Conservation (phyloP, 2,113 vertebrate genomes). For the Bujurquina vittata region DNA sequence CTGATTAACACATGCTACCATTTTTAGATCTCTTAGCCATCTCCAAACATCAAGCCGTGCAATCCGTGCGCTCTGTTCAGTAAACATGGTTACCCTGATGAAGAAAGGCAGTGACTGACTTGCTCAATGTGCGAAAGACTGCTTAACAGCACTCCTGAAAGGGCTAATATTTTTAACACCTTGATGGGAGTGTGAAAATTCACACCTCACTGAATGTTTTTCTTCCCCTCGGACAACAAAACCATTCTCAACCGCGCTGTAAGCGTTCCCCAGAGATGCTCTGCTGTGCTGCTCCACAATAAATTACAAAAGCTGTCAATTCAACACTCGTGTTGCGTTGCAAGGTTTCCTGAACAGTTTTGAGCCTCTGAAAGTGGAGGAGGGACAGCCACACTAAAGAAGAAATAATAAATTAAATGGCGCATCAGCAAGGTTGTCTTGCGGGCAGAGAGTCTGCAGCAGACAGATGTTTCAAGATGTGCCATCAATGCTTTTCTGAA, state of each 20-base stretch:
- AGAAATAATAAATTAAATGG: background rate
- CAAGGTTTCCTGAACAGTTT: background rate
- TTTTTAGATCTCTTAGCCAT: background rate
- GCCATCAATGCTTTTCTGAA: background rate
- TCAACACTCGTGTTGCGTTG: background rate
- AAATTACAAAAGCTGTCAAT: background rate
- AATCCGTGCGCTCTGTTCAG: background rate
- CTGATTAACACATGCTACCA: slow-evolving; percentile 19
- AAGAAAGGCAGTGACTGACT: slow-evolving; percentile 44
- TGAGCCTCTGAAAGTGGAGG: background rate
- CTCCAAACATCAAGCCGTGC: background rate
- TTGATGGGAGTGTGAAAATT: slow-evolving; percentile 62
- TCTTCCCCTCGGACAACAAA: background rate
- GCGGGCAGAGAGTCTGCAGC: background rate
- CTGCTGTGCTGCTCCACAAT: background rate
- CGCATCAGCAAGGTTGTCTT: background rate
- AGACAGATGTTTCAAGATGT: background rate
- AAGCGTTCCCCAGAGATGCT: background rate
- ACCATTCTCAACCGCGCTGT: background rate
- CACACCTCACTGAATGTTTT: slow-evolving; percentile 55
- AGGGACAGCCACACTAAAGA: background rate
- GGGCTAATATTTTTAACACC: slow-evolving; percentile 68
- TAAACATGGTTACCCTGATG: background rate
- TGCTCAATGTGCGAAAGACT: slow-evolving; percentile 58
- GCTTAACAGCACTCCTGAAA: slow-evolving; percentile 48